Conservation (phyloP, 2,888 invertebrate genomes). For the Drosophila helvetica region DNA sequence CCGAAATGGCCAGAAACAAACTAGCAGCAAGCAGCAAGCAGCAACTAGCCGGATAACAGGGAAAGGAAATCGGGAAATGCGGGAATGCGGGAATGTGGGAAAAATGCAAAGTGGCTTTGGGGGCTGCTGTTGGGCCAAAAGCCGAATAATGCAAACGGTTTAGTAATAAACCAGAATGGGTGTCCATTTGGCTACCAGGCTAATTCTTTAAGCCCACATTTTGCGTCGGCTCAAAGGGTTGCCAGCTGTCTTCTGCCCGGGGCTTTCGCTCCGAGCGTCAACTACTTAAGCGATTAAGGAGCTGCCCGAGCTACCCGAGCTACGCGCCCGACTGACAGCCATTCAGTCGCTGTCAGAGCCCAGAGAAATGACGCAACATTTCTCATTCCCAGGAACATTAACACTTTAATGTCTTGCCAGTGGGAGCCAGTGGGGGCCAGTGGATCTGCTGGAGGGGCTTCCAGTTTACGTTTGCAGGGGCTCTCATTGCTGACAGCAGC, state of each 20-base stretch:
- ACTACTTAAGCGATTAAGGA: conserved; percentile 44
- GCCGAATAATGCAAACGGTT: conserved; percentile 48
- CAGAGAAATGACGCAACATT: conserved; percentile 43
- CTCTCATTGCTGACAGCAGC: not conserved
- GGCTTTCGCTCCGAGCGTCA: conserved; percentile 20
- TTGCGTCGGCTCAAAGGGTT: conserved; percentile 38
- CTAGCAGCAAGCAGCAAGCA: conserved; percentile 34
- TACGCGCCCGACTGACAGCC: conserved; percentile 37
- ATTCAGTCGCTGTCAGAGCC: conserved; percentile 36
- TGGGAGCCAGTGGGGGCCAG: not conserved
- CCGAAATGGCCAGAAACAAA: conserved; percentile 43
- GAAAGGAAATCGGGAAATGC: conserved; percentile 12
- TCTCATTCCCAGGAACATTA: conserved; percentile 7
- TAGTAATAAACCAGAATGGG: conserved; percentile 51
- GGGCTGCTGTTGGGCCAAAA: conserved; percentile 15
- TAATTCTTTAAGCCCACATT: conserved; percentile 45
- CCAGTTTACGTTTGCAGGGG: not conserved
- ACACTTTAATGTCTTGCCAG: conserved; percentile 18
- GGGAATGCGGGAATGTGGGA: conserved; percentile 8
- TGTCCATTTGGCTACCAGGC: conserved; percentile 39
- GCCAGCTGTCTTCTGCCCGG: not conserved
- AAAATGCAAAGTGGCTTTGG: conserved; percentile 37
- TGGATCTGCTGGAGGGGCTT: no score
- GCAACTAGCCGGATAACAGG: conserved; percentile 32
- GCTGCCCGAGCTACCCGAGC: no score